phyloP scores from a whole-genome alignment of 2,113 vertebrate genomes.

The Nestor notabilis region DNA sequence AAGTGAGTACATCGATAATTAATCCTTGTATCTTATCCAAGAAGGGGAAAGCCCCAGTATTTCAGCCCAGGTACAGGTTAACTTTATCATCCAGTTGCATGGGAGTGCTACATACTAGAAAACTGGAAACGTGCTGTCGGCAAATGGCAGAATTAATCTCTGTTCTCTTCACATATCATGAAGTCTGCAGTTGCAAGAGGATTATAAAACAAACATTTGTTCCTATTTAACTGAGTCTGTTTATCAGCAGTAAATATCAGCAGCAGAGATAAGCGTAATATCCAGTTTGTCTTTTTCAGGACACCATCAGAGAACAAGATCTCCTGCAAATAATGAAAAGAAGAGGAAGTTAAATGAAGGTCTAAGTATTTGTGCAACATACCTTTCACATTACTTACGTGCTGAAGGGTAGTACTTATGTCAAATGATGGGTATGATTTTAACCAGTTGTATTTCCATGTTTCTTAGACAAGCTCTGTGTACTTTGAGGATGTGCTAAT shows the following conservation, averaged over 20 bases:
- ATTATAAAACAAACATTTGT: slow-evolving; percentile 33
- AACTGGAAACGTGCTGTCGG: not conserved
- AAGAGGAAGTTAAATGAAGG: slow-evolving; percentile 34
- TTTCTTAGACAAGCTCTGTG: not conserved
- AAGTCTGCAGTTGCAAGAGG: slow-evolving; percentile 2
- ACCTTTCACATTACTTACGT: not conserved
- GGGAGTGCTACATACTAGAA: not conserved
- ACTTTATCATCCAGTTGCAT: not conserved
- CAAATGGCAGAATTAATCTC: slow-evolving; percentile 8
- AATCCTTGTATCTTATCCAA: not conserved
- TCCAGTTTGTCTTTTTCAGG: slow-evolving; percentile 25
- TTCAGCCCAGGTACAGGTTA: not conserved
- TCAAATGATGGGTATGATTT: not conserved
- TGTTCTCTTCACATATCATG: not conserved
- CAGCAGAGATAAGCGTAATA: slow-evolving; percentile 14
- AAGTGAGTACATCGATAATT: not conserved
- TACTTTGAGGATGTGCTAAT: not conserved
- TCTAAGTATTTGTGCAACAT: not conserved
- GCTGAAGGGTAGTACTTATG: not conserved
- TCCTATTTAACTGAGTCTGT: not conserved
- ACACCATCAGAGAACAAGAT: slow-evolving; percentile 6
- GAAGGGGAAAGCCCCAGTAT: not conserved
- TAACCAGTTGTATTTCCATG: not conserved
- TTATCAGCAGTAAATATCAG: slow-evolving; percentile 34
- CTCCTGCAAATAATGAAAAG: slow-evolving; percentile 42